These are phyloP conservation scores for Dryoscopus gambensis DNA, from an alignment of 2,113 vertebrate species.

Conservation along the genomic window DNA sequence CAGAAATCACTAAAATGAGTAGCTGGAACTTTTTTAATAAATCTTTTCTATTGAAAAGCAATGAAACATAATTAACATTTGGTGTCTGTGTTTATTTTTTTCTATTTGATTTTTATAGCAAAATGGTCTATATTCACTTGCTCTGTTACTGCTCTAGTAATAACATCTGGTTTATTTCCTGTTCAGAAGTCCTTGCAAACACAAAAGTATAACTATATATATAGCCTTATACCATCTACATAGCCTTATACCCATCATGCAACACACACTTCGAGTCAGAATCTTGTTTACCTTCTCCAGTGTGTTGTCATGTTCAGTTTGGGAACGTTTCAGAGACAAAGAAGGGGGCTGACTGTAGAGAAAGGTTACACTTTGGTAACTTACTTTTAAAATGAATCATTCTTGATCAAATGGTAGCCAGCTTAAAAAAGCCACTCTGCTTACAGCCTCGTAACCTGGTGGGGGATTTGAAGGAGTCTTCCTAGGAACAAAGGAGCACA, in stretches of 20 bases:
- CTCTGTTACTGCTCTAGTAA: background rate
- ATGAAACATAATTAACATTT: background rate
- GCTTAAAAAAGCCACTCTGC: background rate
- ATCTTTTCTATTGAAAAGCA: background rate
- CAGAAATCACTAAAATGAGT: background rate
- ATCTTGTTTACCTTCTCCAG: background rate
- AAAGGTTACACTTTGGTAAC: background rate
- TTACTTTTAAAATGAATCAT: background rate
- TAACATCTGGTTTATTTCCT: background rate
- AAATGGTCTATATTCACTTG: background rate
- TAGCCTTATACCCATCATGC: background rate
- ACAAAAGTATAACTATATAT: background rate
- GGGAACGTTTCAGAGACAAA: background rate
- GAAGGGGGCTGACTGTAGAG: background rate
- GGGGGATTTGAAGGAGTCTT: fast-evolving
- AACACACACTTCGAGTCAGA: background rate
- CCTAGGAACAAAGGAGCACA: background rate
- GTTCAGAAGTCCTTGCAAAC: background rate
- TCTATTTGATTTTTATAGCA: background rate
- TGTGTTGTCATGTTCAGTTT: background rate
- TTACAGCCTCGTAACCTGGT: background rate
- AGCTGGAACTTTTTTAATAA: background rate
- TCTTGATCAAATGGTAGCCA: background rate
- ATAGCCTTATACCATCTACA: background rate
- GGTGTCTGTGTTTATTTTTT: background rate